Conservation (phyloP, 2,888 invertebrate genomes). For the Aproaerema taeniolella region DNA sequence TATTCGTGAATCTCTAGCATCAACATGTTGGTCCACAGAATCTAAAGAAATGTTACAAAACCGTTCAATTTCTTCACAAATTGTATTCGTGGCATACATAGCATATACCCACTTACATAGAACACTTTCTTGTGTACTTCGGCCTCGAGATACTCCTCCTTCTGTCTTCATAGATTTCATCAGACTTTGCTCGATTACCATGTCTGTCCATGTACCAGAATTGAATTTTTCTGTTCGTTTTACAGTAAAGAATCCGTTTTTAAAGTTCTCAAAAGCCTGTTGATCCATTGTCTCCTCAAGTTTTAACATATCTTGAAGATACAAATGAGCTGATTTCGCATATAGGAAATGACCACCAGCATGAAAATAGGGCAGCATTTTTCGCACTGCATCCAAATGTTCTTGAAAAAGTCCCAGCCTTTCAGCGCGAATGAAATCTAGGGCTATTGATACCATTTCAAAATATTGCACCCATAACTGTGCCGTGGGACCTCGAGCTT, state of each 20-base stretch:
- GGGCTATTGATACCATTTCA: constrained; percentile 28
- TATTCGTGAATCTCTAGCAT: no score
- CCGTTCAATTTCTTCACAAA: constrained; percentile 3
- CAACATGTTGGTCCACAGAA: no score
- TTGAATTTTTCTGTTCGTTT: constrained; percentile 1
- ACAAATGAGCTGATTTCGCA: constrained; percentile 13
- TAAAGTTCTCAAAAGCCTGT: constrained; percentile 1
- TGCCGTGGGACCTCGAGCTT: constrained; percentile 16
- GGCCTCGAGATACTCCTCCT: constrained; percentile 7
- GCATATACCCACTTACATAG: constrained; percentile 2
- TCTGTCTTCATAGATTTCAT: constrained; percentile 6
- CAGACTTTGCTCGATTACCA: constrained; percentile 8
- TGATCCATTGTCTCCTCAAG: constrained; percentile 1
- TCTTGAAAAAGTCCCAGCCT: constrained; percentile 17
- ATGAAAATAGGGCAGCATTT: constrained; percentile 37
- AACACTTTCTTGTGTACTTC: constrained; percentile 8
- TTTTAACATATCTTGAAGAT: constrained; percentile 5
- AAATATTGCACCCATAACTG: constrained; percentile 23
- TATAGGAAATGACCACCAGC: constrained; percentile 34
- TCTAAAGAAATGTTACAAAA: no score
- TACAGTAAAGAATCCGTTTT: constrained; percentile 7
- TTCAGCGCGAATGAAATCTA: constrained; percentile 34
- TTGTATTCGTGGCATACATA: neutral
- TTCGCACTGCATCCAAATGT: constrained; percentile 11
- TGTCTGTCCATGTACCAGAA: no score